phyloP scores from a whole-genome alignment of 2,888 invertebrate genomes.

The Hetaerina titia region DNA sequence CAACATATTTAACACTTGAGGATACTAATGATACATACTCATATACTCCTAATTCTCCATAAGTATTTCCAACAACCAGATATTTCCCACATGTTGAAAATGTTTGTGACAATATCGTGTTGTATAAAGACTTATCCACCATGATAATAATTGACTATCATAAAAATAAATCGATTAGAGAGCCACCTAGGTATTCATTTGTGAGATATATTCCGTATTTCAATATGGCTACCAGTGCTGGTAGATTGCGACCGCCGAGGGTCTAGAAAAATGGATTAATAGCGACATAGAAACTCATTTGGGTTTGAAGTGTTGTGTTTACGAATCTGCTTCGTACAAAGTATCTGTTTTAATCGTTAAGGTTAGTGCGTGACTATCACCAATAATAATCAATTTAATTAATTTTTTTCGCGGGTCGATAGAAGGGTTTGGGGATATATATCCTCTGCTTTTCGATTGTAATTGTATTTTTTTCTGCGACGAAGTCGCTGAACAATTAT shows the following conservation, averaged over 20 bases:
- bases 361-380: neutral
- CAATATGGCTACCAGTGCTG: conserved; percentile 42
- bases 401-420: conserved; percentile 46
- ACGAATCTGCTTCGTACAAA: neutral
- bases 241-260: neutral
- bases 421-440: conserved; percentile 12
- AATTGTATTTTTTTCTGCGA: neutral
- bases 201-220: neutral
- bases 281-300: neutral
- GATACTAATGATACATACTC: conserved; percentile 82
- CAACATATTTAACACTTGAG: neutral
- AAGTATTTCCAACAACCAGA: conserved; percentile 90
- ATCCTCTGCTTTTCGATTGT: neutral
- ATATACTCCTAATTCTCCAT: conserved; percentile 90
- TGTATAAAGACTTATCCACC: conserved; percentile 83
- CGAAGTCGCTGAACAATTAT: neutral
- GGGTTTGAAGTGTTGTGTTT: neutral
- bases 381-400: neutral
- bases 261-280: neutral
- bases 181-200: conserved; percentile 37
- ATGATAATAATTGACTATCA: conserved; percentile 71
- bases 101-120: conserved; percentile 89
- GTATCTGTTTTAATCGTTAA: neutral
- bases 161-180: conserved; percentile 51
- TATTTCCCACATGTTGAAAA: conserved; percentile 92